phyloP scores from a whole-genome alignment of 1,140 invertebrate species.

The Periplaneta americana region DNA sequence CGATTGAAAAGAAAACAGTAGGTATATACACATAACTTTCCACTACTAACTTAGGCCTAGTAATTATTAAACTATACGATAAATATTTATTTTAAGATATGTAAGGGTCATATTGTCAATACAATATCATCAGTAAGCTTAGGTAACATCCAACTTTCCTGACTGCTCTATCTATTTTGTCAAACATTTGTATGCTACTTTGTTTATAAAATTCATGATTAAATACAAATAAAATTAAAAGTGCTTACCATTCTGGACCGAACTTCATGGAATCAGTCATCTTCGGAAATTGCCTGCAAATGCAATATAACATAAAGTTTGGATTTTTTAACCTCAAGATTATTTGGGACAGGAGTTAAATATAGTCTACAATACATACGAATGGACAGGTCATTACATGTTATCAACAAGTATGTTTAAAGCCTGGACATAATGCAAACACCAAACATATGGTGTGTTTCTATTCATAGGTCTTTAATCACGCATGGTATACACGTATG shows the following conservation, averaged over 20 bases:
- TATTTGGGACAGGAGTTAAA: background rate
- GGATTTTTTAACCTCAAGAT: background rate
- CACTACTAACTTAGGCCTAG: no score
- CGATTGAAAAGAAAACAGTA: no score
- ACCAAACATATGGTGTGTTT: background rate
- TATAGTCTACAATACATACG: background rate
- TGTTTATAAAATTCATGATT: no score
- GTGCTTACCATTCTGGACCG: constrained; percentile 59
- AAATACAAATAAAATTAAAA: no score
- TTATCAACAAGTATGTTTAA: background rate
- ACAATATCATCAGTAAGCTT: no score
- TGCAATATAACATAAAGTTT: background rate
- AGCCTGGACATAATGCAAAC: background rate
- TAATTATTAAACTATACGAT: no score
- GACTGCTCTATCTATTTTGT: no score
- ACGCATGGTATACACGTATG: constrained; percentile 1
- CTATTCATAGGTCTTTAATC: background rate
- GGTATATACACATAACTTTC: no score
- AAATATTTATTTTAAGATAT: no score
- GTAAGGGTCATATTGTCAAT: no score
- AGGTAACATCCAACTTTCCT: no score
- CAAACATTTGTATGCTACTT: no score
- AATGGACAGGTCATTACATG: background rate
- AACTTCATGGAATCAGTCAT: constrained; percentile 70
- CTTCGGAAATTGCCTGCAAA: constrained; percentile 27